phyloP scores from a whole-genome alignment of 2,888 invertebrate genomes.

The Hemaris fuciformis region DNA sequence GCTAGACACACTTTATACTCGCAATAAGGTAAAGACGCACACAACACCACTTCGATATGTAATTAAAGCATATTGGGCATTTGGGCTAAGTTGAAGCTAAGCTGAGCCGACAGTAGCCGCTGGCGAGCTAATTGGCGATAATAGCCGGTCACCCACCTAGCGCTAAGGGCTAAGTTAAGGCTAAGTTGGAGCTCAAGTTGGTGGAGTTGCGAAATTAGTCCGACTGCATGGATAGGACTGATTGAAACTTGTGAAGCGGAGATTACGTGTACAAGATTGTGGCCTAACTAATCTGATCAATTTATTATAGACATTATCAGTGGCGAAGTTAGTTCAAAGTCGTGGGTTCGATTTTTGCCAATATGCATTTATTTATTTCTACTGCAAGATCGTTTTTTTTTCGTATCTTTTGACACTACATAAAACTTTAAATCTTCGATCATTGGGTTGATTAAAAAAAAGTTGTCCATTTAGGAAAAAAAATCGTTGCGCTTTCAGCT shows the following conservation, averaged over 20 bases:
- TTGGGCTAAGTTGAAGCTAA: neutral
- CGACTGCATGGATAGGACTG: neutral
- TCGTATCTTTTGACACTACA: too few relatives aligned
- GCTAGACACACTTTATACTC: neutral
- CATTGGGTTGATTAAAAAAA: too few relatives aligned
- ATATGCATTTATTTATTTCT: too few relatives aligned
- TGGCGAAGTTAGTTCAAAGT: too few relatives aligned
- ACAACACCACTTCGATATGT: neutral
- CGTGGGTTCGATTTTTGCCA: too few relatives aligned
- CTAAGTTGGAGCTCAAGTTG: neutral
- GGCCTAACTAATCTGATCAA: too few relatives aligned
- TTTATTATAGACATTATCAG: too few relatives aligned
- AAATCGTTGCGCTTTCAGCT: neutral
- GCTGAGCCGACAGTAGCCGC: neutral
- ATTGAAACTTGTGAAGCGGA: neutral
- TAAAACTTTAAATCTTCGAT: too few relatives aligned
- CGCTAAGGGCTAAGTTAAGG: neutral
- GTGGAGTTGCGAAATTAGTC: neutral
- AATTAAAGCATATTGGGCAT: neutral
- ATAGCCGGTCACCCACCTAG: neutral
- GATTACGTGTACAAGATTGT: neutral
- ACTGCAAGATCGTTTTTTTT: too few relatives aligned
- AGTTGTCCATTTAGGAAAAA: too few relatives aligned
- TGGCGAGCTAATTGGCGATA: neutral
- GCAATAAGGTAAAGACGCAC: neutral